These are phyloP conservation scores for Sebastiscus albofasciatus DNA, from an alignment of 2,797 vertebrate genomes.

Conservation along the genomic window DNA sequence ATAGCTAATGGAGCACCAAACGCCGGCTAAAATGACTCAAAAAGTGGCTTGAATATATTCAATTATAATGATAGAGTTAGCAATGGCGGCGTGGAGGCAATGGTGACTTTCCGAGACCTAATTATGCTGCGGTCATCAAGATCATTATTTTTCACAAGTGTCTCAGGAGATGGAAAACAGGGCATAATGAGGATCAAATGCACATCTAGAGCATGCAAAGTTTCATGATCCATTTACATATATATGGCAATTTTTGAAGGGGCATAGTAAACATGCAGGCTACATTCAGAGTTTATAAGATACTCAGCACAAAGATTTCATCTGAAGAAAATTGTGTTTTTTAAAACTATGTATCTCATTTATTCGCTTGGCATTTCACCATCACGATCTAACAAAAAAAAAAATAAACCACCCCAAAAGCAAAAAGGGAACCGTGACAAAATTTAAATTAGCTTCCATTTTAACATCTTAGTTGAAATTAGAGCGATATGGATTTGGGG, in stretches of 20 bases:
- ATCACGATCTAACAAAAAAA: not conserved
- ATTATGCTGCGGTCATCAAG: constrained; percentile 73
- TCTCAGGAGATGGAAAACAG: constrained; percentile 54
- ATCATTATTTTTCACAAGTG: constrained; percentile 75
- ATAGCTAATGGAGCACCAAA: constrained; percentile 78
- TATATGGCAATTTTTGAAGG: constrained; percentile 9
- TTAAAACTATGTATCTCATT: constrained; percentile 38
- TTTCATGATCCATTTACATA: constrained; percentile 38
- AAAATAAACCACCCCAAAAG: constrained; percentile 22
- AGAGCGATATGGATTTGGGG: constrained; percentile 47
- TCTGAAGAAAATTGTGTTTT: constrained; percentile 19
- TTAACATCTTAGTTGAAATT: constrained; percentile 46
- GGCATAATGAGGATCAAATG: constrained; percentile 64
- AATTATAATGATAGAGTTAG: constrained; percentile 72
- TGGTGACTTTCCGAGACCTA: constrained; percentile 66
- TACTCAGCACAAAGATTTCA: constrained; percentile 2
- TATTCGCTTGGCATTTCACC: constrained; percentile 44
- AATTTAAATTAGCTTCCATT: constrained; percentile 61
- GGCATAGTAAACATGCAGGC: constrained; percentile 15
- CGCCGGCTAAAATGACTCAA: constrained; percentile 67
- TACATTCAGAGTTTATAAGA: not conserved
- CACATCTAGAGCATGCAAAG: constrained; percentile 28
- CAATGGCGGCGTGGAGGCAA: constrained; percentile 25
- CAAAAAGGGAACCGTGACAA: constrained; percentile 45
- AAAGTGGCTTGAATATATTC: constrained; percentile 71